A percentile compares a stretch with the other conserved stretches of the same genome.
These are phyloP conservation scores for Tetrao urogallus DNA, from an alignment of 2,113 vertebrate genomes.

Conservation along the genomic window DNA sequence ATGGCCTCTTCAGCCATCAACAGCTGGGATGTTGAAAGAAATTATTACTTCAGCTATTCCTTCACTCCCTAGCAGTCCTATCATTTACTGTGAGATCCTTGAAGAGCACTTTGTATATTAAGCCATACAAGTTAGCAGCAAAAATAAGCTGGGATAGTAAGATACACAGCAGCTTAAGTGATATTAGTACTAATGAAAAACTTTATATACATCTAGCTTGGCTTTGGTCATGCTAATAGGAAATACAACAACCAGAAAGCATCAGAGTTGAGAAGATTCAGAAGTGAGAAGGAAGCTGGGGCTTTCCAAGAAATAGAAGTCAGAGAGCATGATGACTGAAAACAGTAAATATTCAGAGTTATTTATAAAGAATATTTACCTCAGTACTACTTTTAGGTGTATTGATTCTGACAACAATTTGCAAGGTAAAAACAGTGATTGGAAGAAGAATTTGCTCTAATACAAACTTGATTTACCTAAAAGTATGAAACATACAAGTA, in stretches of 20 bases:
- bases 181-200: not conserved
- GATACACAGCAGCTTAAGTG: not conserved
- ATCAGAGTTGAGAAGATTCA: not conserved
- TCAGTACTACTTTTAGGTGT: not conserved
- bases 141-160: not conserved
- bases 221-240: not conserved
- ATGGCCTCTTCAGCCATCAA: not conserved
- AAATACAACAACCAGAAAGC: not conserved
- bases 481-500: not conserved
- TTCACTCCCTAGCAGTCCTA: not conserved
- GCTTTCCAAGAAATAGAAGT: conserved; percentile 18
- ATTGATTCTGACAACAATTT: not conserved
- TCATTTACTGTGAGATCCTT: not conserved
- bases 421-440: not conserved
- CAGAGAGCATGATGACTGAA: conserved; percentile 20
- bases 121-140: not conserved
- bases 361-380: not conserved
- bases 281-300: conserved; percentile 12
- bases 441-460: not conserved
- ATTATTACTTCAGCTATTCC: not conserved
- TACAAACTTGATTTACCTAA: not conserved
- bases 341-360: not conserved
- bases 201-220: not conserved
- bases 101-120: not conserved
- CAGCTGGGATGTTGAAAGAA: not conserved